These are phyloP conservation scores for Nannoperca australis DNA, from an alignment of 2,797 vertebrate species.

Conservation along the genomic window DNA sequence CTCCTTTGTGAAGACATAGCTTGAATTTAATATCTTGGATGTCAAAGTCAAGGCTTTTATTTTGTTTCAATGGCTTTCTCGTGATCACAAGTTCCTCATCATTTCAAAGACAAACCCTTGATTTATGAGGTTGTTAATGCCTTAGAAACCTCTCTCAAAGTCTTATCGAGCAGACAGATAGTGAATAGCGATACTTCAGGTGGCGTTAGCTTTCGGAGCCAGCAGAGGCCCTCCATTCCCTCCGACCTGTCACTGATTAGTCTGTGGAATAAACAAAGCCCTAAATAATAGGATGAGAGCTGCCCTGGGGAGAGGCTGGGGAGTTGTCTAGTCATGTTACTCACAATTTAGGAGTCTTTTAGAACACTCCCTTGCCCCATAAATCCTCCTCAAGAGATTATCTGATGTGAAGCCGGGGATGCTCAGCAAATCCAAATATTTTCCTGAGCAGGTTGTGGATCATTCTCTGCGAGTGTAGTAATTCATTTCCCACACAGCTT, in stretches of 20 bases:
- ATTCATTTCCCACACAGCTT: constrained; percentile 79
- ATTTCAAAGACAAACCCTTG: constrained; percentile 58
- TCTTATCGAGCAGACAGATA: constrained; percentile 65
- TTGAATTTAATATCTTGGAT: constrained; percentile 57
- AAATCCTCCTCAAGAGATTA: constrained; percentile 86
- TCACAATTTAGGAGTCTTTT: constrained; percentile 85
- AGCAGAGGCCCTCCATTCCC: constrained; percentile 62
- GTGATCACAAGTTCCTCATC: constrained; percentile 44
- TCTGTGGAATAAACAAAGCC: constrained; percentile 83
- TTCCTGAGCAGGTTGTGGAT: constrained; percentile 84
- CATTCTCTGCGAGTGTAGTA: constrained; percentile 78
- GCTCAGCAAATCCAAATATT: constrained; percentile 87
- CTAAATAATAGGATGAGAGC: constrained; percentile 84
- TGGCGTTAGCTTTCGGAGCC: constrained; percentile 72
- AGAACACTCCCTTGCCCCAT: constrained; percentile 83
- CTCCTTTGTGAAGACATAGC: constrained; percentile 52
- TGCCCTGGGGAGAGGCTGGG: constrained; percentile 73
- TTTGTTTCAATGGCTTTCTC: constrained; percentile 55
- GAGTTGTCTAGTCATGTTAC: constrained; percentile 85
- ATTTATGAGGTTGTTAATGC: constrained; percentile 66
- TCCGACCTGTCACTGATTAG: constrained; percentile 82
- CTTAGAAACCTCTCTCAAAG: constrained; percentile 57
- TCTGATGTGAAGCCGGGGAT: constrained; percentile 82
- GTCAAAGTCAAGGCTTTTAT: constrained; percentile 58
- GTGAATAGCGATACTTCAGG: constrained; percentile 72